A percentile compares a stretch with the other conserved stretches of the same genome.
phyloP scores from a whole-genome alignment of 2,797 vertebrate species.

The Lithobates sylvaticus region DNA sequence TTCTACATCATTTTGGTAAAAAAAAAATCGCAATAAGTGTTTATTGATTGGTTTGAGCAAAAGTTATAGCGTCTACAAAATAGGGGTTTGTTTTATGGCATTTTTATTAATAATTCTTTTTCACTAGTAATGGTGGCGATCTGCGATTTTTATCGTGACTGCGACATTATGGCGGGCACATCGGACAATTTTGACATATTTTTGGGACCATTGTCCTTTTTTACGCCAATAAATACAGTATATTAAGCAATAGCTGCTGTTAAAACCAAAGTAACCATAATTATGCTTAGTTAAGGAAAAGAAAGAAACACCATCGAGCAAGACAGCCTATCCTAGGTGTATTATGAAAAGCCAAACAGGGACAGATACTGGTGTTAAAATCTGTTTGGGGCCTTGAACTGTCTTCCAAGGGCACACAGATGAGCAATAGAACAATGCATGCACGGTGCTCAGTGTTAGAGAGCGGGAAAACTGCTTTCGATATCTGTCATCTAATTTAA shows the following conservation, averaged over 20 bases:
- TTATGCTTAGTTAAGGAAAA: not conserved
- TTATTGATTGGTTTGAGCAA: no score
- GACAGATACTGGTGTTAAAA: slow-evolving; percentile 28
- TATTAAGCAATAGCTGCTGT: not conserved
- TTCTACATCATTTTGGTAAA: no score
- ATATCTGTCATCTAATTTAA: slow-evolving; percentile 56
- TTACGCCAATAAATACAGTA: not conserved
- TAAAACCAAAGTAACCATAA: not conserved
- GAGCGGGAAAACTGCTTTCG: slow-evolving; percentile 59
- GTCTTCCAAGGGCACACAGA: slow-evolving; percentile 47
- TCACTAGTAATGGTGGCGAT: no score
- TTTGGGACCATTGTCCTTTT: no score
- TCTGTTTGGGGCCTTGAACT: slow-evolving; percentile 45
- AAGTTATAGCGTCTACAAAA: no score
- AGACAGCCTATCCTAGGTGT: not conserved
- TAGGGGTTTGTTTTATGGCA: no score
- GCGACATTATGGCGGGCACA: no score
- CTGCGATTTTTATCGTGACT: no score
- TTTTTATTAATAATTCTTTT: no score
- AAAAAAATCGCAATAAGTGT: no score
- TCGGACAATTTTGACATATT: no score
- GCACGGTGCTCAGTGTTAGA: slow-evolving; percentile 18
- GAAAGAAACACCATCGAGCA: not conserved
- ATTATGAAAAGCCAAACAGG: not conserved
- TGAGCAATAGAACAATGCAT: slow-evolving; percentile 48